phyloP scores from a whole-genome alignment of 2,113 vertebrate species.

The Brienomyrus brachyistius region DNA sequence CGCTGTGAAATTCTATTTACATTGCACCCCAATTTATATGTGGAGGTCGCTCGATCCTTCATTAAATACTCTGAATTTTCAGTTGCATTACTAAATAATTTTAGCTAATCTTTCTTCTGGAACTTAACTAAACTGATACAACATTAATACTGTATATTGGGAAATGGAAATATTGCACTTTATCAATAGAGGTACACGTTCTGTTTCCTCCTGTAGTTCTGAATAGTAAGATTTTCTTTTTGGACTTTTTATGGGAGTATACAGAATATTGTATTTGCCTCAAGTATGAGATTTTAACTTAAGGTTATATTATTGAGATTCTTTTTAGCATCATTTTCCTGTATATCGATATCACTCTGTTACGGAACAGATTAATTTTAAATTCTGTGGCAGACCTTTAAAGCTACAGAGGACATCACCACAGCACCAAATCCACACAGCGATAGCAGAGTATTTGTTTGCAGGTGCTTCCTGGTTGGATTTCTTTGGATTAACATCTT shows the following conservation, averaged over 20 bases:
- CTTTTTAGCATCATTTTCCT: not conserved
- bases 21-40: not conserved
- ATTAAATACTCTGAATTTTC: not conserved
- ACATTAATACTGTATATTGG: not conserved
- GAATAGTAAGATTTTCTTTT: not conserved
- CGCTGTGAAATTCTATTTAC: not conserved
- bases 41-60: not conserved
- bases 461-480: not conserved
- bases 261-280: not conserved
- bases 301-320: not conserved
- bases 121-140: not conserved
- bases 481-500: not conserved
- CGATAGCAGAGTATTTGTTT: not conserved
- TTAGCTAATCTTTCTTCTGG: not conserved
- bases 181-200: not conserved
- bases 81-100: not conserved
- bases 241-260: not conserved
- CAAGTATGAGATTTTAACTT: not conserved
- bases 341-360: not conserved
- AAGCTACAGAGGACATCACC: not conserved
- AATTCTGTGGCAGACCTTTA: not conserved
- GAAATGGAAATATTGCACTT: not conserved
- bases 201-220: not conserved
- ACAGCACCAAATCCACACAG: not conserved
- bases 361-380: not conserved